These are phyloP conservation scores for Hypena proboscidalis DNA, from an alignment of 2,888 invertebrate species.

Conservation along the genomic window DNA sequence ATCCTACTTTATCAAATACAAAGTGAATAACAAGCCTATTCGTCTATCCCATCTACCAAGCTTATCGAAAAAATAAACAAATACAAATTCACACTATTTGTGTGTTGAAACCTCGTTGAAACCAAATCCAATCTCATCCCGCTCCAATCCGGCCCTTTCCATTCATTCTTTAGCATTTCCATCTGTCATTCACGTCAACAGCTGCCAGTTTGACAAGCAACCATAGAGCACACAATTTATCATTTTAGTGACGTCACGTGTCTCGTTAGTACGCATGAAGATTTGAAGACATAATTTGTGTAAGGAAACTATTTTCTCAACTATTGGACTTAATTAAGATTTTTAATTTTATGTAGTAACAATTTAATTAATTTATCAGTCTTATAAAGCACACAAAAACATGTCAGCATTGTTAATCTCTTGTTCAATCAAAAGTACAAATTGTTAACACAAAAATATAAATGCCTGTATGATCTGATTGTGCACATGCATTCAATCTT, in stretches of 20 bases:
- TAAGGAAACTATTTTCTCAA: conserved; percentile 8
- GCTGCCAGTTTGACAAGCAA: conserved; percentile 20
- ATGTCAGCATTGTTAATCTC: no score
- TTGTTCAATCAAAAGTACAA: no score
- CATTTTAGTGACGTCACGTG: conserved; percentile 26
- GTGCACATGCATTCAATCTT: background rate
- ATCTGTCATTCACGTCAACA: conserved; percentile 30
- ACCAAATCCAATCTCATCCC: background rate
- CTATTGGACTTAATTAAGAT: conserved; percentile 16
- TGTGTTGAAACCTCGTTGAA: conserved; percentile 2
- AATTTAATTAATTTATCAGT: no score
- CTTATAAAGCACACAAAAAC: no score
- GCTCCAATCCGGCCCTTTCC: conserved; percentile 3
- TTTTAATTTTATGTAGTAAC: no score
- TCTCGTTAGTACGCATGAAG: conserved; percentile 28
- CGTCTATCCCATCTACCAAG: no score
- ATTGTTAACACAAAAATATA: no score
- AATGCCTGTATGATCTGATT: no score
- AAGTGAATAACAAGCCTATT: no score
- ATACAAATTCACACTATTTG: background rate
- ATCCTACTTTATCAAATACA: no score
- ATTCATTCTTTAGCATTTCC: conserved; percentile 18
- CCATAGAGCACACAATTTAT: conserved; percentile 26
- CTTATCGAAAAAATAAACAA: no score
- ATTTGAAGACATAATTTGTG: conserved; percentile 19